Base-by-base conservation (phyloP, 1,140 invertebrate species). In the Zaprionus camerounensis region DNA sequence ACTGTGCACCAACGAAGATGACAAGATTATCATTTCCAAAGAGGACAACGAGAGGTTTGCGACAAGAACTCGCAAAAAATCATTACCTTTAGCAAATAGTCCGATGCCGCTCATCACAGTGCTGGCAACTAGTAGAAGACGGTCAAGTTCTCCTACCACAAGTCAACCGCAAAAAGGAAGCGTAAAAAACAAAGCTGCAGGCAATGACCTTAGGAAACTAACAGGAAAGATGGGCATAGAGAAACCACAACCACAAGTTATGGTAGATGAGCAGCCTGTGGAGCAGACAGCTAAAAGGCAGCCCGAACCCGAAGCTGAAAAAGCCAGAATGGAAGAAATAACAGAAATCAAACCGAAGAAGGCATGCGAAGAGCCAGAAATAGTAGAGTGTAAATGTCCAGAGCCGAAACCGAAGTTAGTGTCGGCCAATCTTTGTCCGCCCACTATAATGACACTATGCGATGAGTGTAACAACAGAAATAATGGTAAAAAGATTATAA, bases 401-500 rank as follows among this genome's bases (percentile, higher is more conserved):
- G 31, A 38, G 13, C 36, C 36, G 4, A 17, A 34, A 34, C 9
- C 7, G 17, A 17, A 44, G n/a, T 7, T 44, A 44, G 41, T 17
- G 6, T 44, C 41, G 3, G n/a, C 41, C 6, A n/a, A 4, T 7
- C 0, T 0, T 3, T 46, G 41, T 46, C 41, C 41, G n/a, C 4
- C 2, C n/a, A 17, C 3, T 2, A 24, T 12, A 2, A 1, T 17
- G 7, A 11, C 22, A 9, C 12, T 20, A 9, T 66, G 31, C n/a
- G 36, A 17, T 5, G 51, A 69, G 11, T 78, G 64, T 24, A 24
- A 2, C 36, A 46, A 77, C 0, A 55, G n/a, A 24, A 41, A 2
- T 26, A 12, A 46, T n/a, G 17, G n/a, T 7, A 62, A 62, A 28
- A 49, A 69, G 7, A 26, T 80, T 1, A n/a, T 87, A 7, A 56